These are phyloP conservation scores for Rotaria macrura DNA, from an alignment of 2,888 invertebrate genomes.

Conservation along the genomic window DNA sequence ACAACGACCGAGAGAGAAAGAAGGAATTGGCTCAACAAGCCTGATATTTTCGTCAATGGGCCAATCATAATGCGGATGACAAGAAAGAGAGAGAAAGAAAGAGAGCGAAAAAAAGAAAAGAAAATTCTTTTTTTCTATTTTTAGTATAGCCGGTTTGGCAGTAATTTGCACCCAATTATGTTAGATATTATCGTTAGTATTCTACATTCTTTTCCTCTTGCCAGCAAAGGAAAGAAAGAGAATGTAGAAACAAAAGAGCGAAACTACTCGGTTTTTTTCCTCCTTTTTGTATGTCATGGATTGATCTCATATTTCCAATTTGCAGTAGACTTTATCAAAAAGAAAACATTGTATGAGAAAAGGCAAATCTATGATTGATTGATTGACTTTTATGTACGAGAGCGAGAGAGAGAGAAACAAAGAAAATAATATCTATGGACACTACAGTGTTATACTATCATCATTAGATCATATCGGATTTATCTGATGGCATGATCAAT, in stretches of 20 bases:
- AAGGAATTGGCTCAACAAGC: constrained; percentile 5
- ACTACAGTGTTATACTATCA: neutral
- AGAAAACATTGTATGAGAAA: neutral
- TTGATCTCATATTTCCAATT: neutral
- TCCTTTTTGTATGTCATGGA: neutral
- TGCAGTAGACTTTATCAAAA: neutral
- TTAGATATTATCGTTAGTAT: too few relatives aligned
- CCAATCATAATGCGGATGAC: neutral
- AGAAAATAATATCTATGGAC: neutral
- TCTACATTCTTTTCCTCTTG: neutral
- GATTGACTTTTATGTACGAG: neutral
- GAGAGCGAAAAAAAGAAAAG: neutral
- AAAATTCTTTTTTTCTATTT: neutral
- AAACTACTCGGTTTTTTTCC: neutral
- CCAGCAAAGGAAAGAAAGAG: neutral
- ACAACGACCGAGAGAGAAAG: neutral
- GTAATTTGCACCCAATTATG: neutral
- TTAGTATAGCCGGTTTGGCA: neutral
- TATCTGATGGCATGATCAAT: neutral
- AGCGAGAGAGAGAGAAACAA: neutral
- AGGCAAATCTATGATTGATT: neutral
- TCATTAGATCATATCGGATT: neutral
- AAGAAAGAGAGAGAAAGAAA: neutral
- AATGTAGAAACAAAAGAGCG: neutral
- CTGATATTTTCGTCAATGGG: neutral